A percentile compares a stretch with the other conserved stretches of the same genome.
These are phyloP conservation scores for Eueides isabella DNA, from an alignment of 1,140 invertebrate genomes.

Conservation along the genomic window DNA sequence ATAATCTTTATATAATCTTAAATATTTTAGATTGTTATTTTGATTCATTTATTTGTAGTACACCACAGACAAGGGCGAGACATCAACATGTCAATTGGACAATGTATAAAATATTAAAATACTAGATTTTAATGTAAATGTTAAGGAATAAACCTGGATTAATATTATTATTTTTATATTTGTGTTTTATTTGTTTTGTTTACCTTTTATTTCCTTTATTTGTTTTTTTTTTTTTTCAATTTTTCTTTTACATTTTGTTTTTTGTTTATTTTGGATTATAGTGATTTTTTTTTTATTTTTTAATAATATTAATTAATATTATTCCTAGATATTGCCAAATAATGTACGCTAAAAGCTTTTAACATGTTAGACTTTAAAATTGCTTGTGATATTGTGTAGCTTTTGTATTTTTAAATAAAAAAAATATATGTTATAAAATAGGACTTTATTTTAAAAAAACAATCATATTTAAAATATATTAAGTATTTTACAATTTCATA, in stretches of 20 bases:
- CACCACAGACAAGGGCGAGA: conserved; percentile 62
- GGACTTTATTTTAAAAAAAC: conserved; percentile 13
- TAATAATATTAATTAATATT: conserved; percentile 14
- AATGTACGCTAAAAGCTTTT: conserved; percentile 17
- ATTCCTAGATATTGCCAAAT: neutral
- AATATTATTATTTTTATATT: conserved; percentile 78
- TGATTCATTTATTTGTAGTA: conserved; percentile 48
- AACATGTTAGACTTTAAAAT: conserved; percentile 22
- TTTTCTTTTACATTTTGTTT: conserved; percentile 25
- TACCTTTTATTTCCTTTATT: conserved; percentile 37
- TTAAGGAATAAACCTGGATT: conserved; percentile 81
- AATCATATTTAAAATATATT: conserved; percentile 14
- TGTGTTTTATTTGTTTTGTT: conserved; percentile 65
- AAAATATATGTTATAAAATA: conserved; percentile 35
- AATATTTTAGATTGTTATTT: conserved; percentile 28
- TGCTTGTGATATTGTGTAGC: conserved; percentile 49
- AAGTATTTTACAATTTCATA: conserved; percentile 22
- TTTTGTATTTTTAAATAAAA: conserved; percentile 62
- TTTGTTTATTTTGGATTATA: conserved; percentile 31
- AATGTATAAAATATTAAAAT: conserved; percentile 80
- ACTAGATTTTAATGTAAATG: conserved; percentile 76
- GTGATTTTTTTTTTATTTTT: conserved; percentile 14
- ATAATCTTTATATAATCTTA: too few relatives aligned
- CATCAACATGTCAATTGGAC: conserved; percentile 70
- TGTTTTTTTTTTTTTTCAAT: conserved; percentile 28